phyloP scores from a whole-genome alignment of 1,140 invertebrate species.

The Colletes gigas region DNA sequence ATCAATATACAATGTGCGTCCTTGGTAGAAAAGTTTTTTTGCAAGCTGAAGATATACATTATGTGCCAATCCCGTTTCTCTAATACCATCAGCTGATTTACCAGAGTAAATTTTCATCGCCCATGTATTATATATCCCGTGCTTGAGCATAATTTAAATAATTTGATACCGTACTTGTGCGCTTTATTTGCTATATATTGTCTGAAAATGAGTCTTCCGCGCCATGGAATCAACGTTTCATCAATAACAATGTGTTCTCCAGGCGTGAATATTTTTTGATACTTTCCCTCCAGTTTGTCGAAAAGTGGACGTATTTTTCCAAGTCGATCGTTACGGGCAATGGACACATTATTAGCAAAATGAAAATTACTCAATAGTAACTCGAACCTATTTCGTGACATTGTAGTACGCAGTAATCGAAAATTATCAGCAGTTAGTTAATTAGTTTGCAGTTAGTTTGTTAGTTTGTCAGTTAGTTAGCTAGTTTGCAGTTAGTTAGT shows the following conservation, averaged over 20 bases:
- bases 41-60: slow-evolving; percentile 53
- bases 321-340: slow-evolving; percentile 53
- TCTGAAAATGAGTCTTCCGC: slow-evolving; percentile 68
- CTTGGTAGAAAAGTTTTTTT: slow-evolving; percentile 54
- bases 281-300: slow-evolving; percentile 54
- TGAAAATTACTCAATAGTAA: slow-evolving; percentile 64
- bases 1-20: slow-evolving; percentile 59
- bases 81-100: slow-evolving; percentile 47
- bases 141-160: slow-evolving; percentile 64
- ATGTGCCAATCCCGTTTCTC: slow-evolving; percentile 41
- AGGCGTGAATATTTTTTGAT: slow-evolving; percentile 57
- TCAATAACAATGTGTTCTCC: slow-evolving; percentile 66
- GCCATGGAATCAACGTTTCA: slow-evolving; percentile 70
- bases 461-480: too few relatives aligned
- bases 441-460: too few relatives aligned
- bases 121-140: slow-evolving; percentile 64
- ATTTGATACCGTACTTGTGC: slow-evolving; percentile 70
- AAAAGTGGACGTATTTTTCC: slow-evolving; percentile 64
- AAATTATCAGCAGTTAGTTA: too few relatives aligned
- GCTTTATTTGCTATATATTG: slow-evolving; percentile 70
- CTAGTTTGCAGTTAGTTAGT: too few relatives aligned
- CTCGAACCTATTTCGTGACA: slow-evolving; percentile 69
- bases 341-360: slow-evolving; percentile 60
- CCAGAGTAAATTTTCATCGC: slow-evolving; percentile 66
- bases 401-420: slow-evolving; percentile 34